These are phyloP conservation scores for Galleria mellonella DNA, from an alignment of 1,140 invertebrate genomes.

Conservation along the genomic window DNA sequence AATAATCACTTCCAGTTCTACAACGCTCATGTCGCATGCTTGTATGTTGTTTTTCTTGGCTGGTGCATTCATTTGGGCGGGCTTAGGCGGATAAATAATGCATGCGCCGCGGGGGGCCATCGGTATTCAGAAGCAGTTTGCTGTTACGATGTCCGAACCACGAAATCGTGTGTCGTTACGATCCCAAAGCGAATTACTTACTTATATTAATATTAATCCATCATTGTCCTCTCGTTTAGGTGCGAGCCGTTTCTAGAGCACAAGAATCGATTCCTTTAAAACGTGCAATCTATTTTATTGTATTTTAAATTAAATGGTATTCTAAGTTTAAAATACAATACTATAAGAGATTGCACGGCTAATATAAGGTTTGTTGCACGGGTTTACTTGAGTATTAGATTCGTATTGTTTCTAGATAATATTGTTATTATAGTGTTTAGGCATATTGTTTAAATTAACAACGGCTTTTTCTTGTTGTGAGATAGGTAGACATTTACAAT, in stretches of 20 bases:
- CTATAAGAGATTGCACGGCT: too few relatives aligned
- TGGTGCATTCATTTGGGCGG: constrained; percentile 61
- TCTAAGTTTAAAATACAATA: too few relatives aligned
- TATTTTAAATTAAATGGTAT: too few relatives aligned
- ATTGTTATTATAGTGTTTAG: too few relatives aligned
- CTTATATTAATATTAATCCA: constrained; percentile 2
- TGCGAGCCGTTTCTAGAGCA: not conserved
- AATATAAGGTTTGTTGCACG: too few relatives aligned
- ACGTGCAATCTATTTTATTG: not conserved
- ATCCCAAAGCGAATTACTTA: constrained; percentile 5
- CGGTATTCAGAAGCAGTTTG: constrained; percentile 45
- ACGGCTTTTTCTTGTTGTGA: too few relatives aligned
- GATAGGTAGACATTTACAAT: too few relatives aligned
- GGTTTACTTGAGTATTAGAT: too few relatives aligned
- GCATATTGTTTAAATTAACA: too few relatives aligned
- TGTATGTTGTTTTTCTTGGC: constrained; percentile 49
- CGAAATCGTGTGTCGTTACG: constrained; percentile 18
- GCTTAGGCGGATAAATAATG: constrained; percentile 68
- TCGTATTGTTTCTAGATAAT: too few relatives aligned
- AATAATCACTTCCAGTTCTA: constrained; percentile 13
- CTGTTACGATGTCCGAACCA: constrained; percentile 19
- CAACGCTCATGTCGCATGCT: constrained; percentile 4
- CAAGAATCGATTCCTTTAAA: not conserved
- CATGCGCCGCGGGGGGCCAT: constrained; percentile 50
- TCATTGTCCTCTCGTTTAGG: not conserved